These are phyloP conservation scores for Pocillopora grandis DNA, from an alignment of 92 coral and sea anemone genomes.

Conservation along the genomic window DNA sequence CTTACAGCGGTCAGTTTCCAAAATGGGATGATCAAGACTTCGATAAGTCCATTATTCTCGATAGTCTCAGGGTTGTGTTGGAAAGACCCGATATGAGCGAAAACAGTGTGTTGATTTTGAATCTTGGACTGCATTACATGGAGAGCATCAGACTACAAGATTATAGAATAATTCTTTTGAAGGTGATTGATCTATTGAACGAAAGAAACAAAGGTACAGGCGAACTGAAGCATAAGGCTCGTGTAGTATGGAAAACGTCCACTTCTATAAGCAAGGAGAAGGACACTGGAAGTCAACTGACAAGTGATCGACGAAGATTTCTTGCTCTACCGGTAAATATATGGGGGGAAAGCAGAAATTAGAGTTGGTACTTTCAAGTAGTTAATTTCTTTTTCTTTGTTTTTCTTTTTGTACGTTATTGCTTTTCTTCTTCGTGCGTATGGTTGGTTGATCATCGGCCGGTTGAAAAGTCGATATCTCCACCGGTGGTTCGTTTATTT, in stretches of 20 bases:
- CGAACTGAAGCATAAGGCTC: conserved; percentile 40
- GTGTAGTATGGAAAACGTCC: conserved; percentile 89
- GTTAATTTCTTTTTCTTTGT: no score
- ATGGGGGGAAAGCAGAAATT: no score
- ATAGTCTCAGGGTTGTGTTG: conserved; percentile 50
- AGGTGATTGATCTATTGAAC: conserved; percentile 54
- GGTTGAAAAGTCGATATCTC: no score
- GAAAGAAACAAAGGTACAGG: conserved; percentile 37
- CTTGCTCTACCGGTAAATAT: conserved; percentile 76
- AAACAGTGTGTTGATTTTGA: conserved; percentile 80
- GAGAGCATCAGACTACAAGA: conserved; percentile 62
- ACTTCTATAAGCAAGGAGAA: conserved; percentile 90
- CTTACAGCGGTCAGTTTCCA: conserved; percentile 54
- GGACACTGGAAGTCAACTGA: conserved; percentile 63
- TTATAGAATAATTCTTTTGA: conserved; percentile 63
- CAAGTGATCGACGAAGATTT: conserved; percentile 78
- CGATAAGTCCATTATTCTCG: conserved; percentile 57
- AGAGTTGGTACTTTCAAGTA: no score
- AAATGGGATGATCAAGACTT: conserved; percentile 77
- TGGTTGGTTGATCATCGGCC: no score
- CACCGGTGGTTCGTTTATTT: no score
- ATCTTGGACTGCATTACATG: conserved; percentile 86
- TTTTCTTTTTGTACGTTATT: no score
- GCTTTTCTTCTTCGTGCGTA: no score
- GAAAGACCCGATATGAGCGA: conserved; percentile 76